phyloP scores from a whole-genome alignment of 2,888 invertebrate genomes.

The Athalia cordata region DNA sequence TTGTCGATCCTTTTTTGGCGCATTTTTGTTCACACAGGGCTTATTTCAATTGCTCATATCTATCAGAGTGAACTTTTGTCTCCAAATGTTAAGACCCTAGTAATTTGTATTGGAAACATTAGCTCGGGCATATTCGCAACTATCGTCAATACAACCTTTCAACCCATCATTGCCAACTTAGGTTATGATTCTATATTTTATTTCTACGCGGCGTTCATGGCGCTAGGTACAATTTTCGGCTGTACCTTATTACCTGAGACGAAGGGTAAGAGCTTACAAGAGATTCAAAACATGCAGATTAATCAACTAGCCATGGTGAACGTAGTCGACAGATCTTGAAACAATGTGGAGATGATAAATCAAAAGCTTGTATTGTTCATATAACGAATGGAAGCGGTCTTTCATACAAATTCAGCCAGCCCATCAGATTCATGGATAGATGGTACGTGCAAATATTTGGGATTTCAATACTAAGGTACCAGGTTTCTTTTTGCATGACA shows the following conservation, averaged over 20 bases:
- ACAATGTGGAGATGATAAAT: too few species aligned
- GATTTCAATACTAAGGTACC: too few species aligned
- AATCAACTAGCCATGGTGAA: too few species aligned
- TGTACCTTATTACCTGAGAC: slow-evolving; percentile 65
- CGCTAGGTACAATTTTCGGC: slow-evolving; percentile 56
- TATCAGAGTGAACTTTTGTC: slow-evolving; percentile 67
- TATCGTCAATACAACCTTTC: slow-evolving; percentile 59
- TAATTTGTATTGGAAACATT: slow-evolving; percentile 59
- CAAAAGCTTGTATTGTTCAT: too few species aligned
- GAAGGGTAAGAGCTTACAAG: slow-evolving; percentile 64
- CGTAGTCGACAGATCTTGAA: too few species aligned
- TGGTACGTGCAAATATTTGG: too few species aligned
- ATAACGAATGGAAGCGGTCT: too few species aligned
- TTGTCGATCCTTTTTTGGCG: slow-evolving; percentile 57
- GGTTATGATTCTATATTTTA: slow-evolving; percentile 63
- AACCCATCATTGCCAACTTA: slow-evolving; percentile 62
- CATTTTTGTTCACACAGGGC: slow-evolving; percentile 57
- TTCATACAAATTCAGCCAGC: too few species aligned
- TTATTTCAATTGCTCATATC: slow-evolving; percentile 61
- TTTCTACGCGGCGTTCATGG: slow-evolving; percentile 56
- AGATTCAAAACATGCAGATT: slow-evolving; percentile 55
- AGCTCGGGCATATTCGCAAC: slow-evolving; percentile 61
- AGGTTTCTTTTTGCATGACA: too few species aligned
- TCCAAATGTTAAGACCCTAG: slow-evolving; percentile 64
- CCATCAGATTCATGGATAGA: too few species aligned